A percentile compares a stretch with the other conserved stretches of the same genome.
Conservation (phyloP, 92 coral and sea anemone species). For the Actinernus sp. region DNA sequence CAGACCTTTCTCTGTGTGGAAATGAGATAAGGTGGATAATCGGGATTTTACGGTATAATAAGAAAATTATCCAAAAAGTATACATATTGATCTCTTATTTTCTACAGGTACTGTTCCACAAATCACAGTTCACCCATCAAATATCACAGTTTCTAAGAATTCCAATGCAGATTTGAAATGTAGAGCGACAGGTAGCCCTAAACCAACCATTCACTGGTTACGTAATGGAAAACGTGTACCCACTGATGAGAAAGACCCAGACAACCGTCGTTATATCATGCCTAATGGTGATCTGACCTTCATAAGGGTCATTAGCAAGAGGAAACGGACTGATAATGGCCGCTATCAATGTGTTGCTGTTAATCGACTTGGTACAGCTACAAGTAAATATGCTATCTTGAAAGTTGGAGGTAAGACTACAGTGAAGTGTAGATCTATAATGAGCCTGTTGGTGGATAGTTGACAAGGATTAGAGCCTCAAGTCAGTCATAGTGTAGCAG, state of each 20-base stretch:
- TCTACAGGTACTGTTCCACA: slow-evolving; percentile 36
- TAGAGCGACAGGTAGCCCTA: slow-evolving; percentile 69
- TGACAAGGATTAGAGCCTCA: background rate
- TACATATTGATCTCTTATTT: too few relatives aligned
- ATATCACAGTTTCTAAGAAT: slow-evolving; percentile 60
- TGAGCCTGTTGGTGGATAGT: background rate
- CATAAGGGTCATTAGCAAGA: slow-evolving; percentile 55
- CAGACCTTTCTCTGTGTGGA: too few relatives aligned
- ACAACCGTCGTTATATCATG: slow-evolving; percentile 50
- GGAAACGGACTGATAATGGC: slow-evolving; percentile 73
- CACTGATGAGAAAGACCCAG: slow-evolving; percentile 43
- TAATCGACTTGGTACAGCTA: slow-evolving; percentile 60
- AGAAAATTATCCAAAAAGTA: too few relatives aligned
- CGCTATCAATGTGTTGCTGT: slow-evolving; percentile 88
- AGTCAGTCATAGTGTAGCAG: background rate
- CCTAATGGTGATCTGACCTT: slow-evolving; percentile 72
- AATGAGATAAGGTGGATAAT: too few relatives aligned
- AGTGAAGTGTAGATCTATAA: background rate
- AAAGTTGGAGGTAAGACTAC: slow-evolving; percentile 82
- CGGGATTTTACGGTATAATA: too few relatives aligned
- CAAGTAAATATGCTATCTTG: slow-evolving; percentile 77
- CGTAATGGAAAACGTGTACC: slow-evolving; percentile 72
- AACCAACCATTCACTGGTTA: slow-evolving; percentile 74
- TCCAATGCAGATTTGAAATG: slow-evolving; percentile 73
- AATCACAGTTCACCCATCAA: slow-evolving; percentile 69